A percentile compares a stretch with the other conserved stretches of the same genome.
Evolutionary conservation across 2,888 invertebrate species (phyloP).

Genomic region (Phortica okadai): DNA sequence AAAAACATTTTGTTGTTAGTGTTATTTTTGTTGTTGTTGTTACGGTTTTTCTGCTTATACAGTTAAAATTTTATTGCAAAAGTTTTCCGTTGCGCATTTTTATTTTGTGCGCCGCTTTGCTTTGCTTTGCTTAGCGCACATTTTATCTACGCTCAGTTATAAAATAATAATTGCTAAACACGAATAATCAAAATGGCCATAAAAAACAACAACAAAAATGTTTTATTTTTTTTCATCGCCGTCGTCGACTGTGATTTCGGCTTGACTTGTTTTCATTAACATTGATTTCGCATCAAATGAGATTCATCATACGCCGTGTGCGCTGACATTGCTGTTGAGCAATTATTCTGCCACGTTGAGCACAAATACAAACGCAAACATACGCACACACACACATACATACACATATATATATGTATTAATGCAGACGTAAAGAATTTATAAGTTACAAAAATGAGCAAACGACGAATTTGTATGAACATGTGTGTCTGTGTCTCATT

Average conservation of each 20-base stretch:
- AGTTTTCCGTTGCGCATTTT: constrained; percentile 1
- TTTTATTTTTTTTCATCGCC: too few relatives aligned
- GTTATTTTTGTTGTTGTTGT: not conserved
- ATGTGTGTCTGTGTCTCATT: not conserved
- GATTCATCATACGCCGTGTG: constrained; percentile 4
- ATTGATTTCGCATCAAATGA: not conserved
- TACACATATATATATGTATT: not conserved
- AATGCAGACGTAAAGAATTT: not conserved
- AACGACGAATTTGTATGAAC: not conserved
- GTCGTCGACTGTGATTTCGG: not conserved
- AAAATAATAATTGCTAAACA: constrained; percentile 7
- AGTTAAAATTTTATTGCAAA: constrained; percentile 7
- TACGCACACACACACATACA: not conserved
- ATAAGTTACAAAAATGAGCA: not conserved
- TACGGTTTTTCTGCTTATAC: not conserved
- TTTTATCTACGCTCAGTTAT: constrained; percentile 1
- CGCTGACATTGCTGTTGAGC: not conserved
- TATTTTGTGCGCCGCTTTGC: not conserved
- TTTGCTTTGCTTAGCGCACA: not conserved
- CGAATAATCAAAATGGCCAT: constrained; percentile 7
- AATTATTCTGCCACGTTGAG: constrained; percentile 2
- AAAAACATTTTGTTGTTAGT: too few relatives aligned
- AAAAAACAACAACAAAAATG: not conserved
- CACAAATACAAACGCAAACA: not conserved
- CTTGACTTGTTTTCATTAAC: not conserved